Conservation (phyloP, 1,140 invertebrate species). For the Helicoverpa zea region DNA sequence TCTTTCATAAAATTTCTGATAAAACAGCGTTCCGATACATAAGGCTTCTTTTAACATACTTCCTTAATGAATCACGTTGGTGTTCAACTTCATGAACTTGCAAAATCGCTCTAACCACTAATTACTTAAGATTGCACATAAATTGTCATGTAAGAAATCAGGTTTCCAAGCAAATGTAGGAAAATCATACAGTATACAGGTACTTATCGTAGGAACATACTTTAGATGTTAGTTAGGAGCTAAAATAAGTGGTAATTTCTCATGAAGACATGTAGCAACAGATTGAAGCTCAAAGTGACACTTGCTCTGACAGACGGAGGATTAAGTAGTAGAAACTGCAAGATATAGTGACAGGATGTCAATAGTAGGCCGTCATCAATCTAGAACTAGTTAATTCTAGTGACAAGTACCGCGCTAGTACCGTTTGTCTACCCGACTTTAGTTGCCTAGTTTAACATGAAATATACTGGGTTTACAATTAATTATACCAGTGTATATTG, state of each 20-base stretch:
- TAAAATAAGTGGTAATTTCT: constrained; percentile 3
- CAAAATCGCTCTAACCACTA: neutral
- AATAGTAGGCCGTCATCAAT: neutral
- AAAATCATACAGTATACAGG: constrained; percentile 12
- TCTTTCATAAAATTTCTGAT: neutral
- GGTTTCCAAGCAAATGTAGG: constrained; percentile 21
- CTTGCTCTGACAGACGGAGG: neutral
- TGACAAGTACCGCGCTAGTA: neutral
- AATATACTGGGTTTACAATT: no score
- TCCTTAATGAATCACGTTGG: constrained; percentile 2
- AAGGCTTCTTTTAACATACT: constrained; percentile 21
- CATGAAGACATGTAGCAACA: constrained; percentile 13
- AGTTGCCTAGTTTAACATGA: neutral
- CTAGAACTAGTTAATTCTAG: neutral
- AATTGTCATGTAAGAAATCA: neutral
- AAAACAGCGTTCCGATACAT: neutral
- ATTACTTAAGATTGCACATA: constrained; percentile 1
- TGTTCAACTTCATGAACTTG: neutral
- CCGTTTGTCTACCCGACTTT: neutral
- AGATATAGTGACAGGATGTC: constrained; percentile 18
- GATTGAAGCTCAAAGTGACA: constrained; percentile 7
- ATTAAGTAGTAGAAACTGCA: neutral
- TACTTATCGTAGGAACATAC: neutral
- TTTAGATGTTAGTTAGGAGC: neutral
- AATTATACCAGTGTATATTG: no score